phyloP scores from a whole-genome alignment of 2,113 vertebrate genomes.

The Speoplatyrhinus poulsoni region DNA sequence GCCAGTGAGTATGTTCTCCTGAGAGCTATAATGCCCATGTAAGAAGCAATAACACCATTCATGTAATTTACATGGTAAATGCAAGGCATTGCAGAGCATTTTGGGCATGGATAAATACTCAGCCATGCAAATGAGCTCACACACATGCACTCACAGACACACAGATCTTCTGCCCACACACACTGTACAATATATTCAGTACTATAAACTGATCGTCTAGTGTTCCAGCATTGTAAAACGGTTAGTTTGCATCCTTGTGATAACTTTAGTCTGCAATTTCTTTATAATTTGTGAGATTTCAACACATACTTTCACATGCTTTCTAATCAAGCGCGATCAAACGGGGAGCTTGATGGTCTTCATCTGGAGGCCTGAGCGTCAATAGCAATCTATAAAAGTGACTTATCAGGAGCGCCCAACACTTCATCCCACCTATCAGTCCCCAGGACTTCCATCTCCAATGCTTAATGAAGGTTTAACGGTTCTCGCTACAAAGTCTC shows the following conservation, averaged over 20 bases:
- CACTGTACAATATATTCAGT: not conserved
- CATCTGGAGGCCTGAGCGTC: constrained; percentile 39
- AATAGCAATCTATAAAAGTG: constrained; percentile 25
- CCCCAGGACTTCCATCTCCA: constrained; percentile 16
- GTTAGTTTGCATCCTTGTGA: constrained; percentile 1
- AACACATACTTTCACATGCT: constrained; percentile 32
- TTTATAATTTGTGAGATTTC: constrained; percentile 7
- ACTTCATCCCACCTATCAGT: constrained; percentile 20
- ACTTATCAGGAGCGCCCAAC: constrained; percentile 23
- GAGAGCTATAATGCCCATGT: constrained; percentile 52
- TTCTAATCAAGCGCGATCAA: constrained; percentile 35
- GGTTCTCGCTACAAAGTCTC: constrained; percentile 45
- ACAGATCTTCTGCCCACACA: too few species aligned
- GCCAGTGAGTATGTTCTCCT: constrained; percentile 30
- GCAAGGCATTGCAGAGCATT: constrained; percentile 55
- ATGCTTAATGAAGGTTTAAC: constrained; percentile 52
- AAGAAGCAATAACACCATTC: constrained; percentile 49
- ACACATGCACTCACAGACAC: too few species aligned
- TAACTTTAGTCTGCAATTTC: not conserved
- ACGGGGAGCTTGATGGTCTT: constrained; percentile 48
- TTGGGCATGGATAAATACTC: constrained; percentile 59
- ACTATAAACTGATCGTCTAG: not conserved
- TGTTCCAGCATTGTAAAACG: not conserved
- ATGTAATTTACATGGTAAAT: constrained; percentile 50
- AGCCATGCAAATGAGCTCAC: not conserved